Evolutionary conservation across 2,888 invertebrate genomes (phyloP), one percentile per base, ranked within the genome.

Genomic region (Drosophila ezoana): DNA sequence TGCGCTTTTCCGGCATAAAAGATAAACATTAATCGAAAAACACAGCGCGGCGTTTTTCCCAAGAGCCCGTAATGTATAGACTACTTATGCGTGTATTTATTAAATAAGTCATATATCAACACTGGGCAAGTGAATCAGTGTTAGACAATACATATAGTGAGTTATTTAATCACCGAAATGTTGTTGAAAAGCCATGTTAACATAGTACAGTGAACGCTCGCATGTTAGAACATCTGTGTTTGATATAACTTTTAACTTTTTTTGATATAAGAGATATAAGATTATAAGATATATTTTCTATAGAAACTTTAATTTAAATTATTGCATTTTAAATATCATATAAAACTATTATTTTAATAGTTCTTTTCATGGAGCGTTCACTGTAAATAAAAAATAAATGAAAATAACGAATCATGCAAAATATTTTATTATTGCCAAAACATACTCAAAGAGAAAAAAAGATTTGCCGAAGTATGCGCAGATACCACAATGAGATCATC

Each of bases 1-100:
- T 63, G 56, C 56, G 78, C 78, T 80, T 82, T 83, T 83, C 82
- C 82, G 87, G 88, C 80, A 44, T 60, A 23, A 61, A 43, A 71
- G 87, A 86, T 88, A 86, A 80, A 77, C 81, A 87, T 10, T 52
- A 66, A 59, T 47, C 18, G 61, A 52, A 57, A 60, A 60, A 59
- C 44, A 44, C 32, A 18, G 23, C 58, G 20, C 43, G 18, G 2
- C 43, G 44, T 37, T 48, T 48, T 53, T 11, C 23, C 13, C 13
- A 41, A 53, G 32, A 23, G 33, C 20, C 14, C 54, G 35, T 35
- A 35, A 23, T 54, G 23, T 35, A 16, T 5, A 37, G 13, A 54
- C 33, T 32, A 32, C 23, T 32, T 41, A 20, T 41, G 18, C 11
- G 18, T 10, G 41, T 16, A 10, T 47, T 20, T 49, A 51, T 51